phyloP scores from a whole-genome alignment of 2,888 invertebrate genomes.

The Drosophila neonasuta region DNA sequence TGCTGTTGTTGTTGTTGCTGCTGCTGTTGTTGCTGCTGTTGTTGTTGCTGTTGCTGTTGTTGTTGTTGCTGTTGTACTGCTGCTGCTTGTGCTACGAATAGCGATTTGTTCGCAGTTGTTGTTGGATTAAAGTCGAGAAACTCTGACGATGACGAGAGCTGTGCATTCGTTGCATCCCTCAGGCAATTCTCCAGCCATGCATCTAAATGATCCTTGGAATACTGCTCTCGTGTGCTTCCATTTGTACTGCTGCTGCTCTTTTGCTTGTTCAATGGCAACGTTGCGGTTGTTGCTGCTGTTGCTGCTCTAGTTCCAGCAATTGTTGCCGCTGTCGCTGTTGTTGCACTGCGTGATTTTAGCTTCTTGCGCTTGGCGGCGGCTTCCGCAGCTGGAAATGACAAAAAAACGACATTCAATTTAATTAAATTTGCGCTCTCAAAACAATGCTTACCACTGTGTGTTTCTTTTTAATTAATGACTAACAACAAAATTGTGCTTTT shows the following conservation, averaged over 20 bases:
- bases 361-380: constrained; percentile 80
- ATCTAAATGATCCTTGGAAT: constrained; percentile 81
- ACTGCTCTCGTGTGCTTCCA: constrained; percentile 52
- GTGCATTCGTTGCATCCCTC: constrained; percentile 80
- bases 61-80: constrained; percentile 40
- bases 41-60: constrained; percentile 33
- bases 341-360: constrained; percentile 79
- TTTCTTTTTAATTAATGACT: not conserved
- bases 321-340: constrained; percentile 36
- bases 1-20: constrained; percentile 53
- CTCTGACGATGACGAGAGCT: constrained; percentile 81
- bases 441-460: constrained; percentile 5
- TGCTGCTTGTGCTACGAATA: constrained; percentile 56
- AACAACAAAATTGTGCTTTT: constrained; percentile 6
- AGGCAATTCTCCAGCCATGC: constrained; percentile 82
- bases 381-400: constrained; percentile 65
- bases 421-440: constrained; percentile 12
- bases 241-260: constrained; percentile 50
- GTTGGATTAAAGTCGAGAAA: constrained; percentile 81
- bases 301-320: constrained; percentile 16
- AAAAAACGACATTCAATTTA: constrained; percentile 6
- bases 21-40: constrained; percentile 31
- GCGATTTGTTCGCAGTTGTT: constrained; percentile 36
- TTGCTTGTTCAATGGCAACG: constrained; percentile 23
- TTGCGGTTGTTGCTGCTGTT: constrained; percentile 30